Base-by-base conservation (phyloP, 2,888 invertebrate species). In the Tipula vernalis region DNA sequence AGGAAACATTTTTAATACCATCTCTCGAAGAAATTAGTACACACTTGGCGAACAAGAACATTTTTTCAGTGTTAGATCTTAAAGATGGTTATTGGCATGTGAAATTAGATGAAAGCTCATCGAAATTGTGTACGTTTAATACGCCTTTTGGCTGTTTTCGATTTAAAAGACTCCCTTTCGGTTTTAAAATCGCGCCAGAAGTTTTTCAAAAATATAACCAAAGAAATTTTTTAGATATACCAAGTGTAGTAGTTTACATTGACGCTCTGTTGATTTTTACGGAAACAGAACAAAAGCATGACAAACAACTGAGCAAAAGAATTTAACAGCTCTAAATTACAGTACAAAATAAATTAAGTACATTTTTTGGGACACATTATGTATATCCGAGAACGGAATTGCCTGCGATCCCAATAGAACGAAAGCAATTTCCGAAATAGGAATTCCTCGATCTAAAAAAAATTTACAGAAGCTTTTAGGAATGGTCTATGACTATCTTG, bases 401-500 rank as follows among this genome's bases (percentile, higher is more conserved):
- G 2, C 15, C 1, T 83, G 83, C 28, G 83, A 83, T 28, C 83
- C 18, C 12, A 15, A 83, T 18, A 83, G 83, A 83, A 83, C 28
- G 15, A 28, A 83, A 28, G 28, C 12, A 83, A 28, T 28, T 28
- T 28, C 28, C 28, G 28, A 28, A 28, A 28, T 28, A 28, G 28
- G 28, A 28, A 28, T 28, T 28, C 83, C 83, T 18, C 15, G 28
- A 83, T 18, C 10, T 28, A 83, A 83, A 3, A 28, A 28, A 4
- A 28, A 83, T 83, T 83, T 83, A 28, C 83, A 83, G 5, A 15
- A 28, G 10, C 28, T 83, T 5, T 87, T 88, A 5, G 83, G 88
- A 44, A 88, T 88, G 87, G 83, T 88, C 10, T n/a, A n/a, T n/a
- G 88, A 88, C 87, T 88, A 88, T 87, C 85, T 87, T 10, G 83